These are phyloP conservation scores for Hoplostethus mediterraneus DNA, from an alignment of 2,797 vertebrate genomes.

Conservation along the genomic window DNA sequence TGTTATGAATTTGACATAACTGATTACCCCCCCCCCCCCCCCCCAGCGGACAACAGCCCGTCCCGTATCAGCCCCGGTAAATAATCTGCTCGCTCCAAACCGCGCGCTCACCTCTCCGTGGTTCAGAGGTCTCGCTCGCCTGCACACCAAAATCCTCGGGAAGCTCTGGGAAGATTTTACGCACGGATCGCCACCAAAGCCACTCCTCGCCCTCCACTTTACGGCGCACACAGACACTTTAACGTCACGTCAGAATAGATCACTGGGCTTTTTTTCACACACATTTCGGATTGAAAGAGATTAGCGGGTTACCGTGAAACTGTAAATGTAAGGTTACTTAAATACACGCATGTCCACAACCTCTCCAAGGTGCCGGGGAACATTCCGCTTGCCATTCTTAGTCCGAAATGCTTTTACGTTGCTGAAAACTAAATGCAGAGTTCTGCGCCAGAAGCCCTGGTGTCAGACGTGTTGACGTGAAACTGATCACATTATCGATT, in stretches of 20 bases:
- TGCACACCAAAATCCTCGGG: neutral
- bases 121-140: no score
- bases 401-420: neutral
- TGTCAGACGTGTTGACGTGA: no score
- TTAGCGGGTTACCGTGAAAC: neutral
- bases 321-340: neutral
- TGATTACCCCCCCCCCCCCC: no score
- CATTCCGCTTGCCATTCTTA: neutral
- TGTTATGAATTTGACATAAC: no score
- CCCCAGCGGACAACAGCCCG: neutral
- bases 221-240: neutral
- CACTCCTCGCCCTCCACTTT: no score
- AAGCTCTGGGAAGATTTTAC: constrained; percentile 45
- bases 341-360: constrained; percentile 4
- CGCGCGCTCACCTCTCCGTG: neutral
- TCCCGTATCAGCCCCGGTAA: neutral
- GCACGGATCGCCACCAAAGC: constrained; percentile 20
- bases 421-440: neutral
- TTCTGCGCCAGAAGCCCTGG: neutral
- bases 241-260: neutral
- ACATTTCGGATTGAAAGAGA: neutral
- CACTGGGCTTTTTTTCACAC: neutral
- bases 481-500: accelerated
- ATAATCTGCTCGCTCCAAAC: neutral
- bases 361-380: constrained; percentile 27